Percentiles rank a stretch among this genome's conserved stretches.
These are phyloP conservation scores for Rhopalosiphum padi DNA, from an alignment of 1,140 invertebrate genomes.

Conservation along the genomic window DNA sequence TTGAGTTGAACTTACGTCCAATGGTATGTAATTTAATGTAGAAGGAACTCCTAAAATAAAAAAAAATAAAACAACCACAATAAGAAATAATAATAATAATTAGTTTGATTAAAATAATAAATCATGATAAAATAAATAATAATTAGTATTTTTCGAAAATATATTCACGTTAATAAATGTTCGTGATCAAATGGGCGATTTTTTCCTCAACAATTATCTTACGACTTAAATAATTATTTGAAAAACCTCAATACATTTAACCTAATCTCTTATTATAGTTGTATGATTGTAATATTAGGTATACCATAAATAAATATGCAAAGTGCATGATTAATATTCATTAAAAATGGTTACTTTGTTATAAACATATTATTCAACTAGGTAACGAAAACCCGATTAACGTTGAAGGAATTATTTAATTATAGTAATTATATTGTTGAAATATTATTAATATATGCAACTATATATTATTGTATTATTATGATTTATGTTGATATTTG, in stretches of 20 bases:
- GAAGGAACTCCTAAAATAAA: constrained; percentile 74
- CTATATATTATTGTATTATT: background rate
- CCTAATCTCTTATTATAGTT: background rate
- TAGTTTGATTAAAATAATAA: background rate
- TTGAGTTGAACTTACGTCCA: constrained; percentile 66
- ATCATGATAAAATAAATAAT: background rate
- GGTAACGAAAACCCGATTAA: background rate
- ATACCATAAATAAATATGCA: background rate
- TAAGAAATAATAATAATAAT: background rate
- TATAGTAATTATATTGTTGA: background rate
- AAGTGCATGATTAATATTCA: background rate
- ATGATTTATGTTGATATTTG: background rate
- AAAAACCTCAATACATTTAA: background rate
- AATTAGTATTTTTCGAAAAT: background rate
- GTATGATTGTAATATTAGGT: background rate
- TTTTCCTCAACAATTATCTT: background rate
- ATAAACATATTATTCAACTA: background rate
- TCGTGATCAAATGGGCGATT: background rate
- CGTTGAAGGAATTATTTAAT: background rate
- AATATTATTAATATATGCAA: background rate
- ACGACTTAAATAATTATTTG: background rate
- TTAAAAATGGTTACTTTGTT: background rate
- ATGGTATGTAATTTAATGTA: constrained; percentile 78
- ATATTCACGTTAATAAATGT: background rate
- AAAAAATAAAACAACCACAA: background rate